Percentiles rank a stretch among this genome's conserved stretches.
These are phyloP conservation scores for Buceros bicornis DNA, from an alignment of 2,797 vertebrate genomes.

Conservation along the genomic window DNA sequence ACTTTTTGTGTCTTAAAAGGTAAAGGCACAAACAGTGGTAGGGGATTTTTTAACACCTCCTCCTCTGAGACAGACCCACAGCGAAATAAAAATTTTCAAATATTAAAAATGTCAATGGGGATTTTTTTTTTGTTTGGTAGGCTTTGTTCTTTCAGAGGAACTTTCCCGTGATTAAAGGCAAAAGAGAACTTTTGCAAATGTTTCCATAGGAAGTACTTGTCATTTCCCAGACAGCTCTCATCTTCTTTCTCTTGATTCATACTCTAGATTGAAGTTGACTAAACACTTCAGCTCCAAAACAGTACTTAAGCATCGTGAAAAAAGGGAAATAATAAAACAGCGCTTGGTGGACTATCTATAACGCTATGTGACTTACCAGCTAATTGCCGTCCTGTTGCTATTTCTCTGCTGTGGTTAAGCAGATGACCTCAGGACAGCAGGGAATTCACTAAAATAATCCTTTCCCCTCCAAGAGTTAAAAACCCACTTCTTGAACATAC, in stretches of 20 bases:
- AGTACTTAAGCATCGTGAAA: not conserved
- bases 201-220: conserved; percentile 66
- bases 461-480: conserved; percentile 44
- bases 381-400: conserved; percentile 7
- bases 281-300: not conserved
- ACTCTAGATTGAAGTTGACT: conserved; percentile 1
- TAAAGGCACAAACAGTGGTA: not conserved
- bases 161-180: conserved; percentile 35
- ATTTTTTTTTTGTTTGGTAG: not conserved
- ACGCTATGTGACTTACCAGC: not conserved
- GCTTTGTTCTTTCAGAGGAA: conserved; percentile 39
- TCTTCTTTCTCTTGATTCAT: conserved; percentile 45
- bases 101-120: not conserved
- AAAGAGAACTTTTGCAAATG: conserved; percentile 15
- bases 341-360: not conserved
- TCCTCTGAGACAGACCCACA: not conserved
- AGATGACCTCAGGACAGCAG: conserved; percentile 1
- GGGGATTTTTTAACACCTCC: not conserved
- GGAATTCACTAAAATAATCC: conserved; percentile 20
- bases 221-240: conserved; percentile 52
- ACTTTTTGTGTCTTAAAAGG: not conserved
- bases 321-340: not conserved
- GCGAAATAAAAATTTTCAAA: not conserved
- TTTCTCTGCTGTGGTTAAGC: conserved; percentile 11
- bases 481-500: not conserved